phyloP scores from a whole-genome alignment of 2,888 invertebrate genomes.

The Polia nebulosa region DNA sequence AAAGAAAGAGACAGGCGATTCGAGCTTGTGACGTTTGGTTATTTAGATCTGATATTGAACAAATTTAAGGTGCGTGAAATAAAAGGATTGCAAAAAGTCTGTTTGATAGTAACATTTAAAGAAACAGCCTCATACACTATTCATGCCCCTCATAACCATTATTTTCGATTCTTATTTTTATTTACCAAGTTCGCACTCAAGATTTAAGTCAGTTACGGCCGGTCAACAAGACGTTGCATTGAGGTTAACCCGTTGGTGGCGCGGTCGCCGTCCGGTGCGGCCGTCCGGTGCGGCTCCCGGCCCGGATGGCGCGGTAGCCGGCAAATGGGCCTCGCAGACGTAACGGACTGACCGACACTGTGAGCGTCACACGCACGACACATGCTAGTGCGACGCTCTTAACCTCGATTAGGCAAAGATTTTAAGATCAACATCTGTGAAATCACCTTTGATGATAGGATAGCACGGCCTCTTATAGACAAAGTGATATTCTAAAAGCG shows the following conservation, averaged over 20 bases:
- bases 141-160: background rate
- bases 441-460: background rate
- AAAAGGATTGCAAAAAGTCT: too few relatives aligned
- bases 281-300: constrained; percentile 15
- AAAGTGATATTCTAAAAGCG: background rate
- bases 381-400: constrained; percentile 62
- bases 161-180: constrained; percentile 16
- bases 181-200: constrained; percentile 20
- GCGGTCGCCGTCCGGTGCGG: constrained; percentile 27
- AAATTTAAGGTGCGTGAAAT: background rate
- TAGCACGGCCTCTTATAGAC: background rate
- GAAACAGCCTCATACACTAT: background rate
- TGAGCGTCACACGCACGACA: constrained; percentile 72
- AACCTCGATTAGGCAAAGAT: constrained; percentile 49
- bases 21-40: too few relatives aligned
- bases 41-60: background rate
- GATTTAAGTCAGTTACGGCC: constrained; percentile 64
- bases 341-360: constrained; percentile 79
- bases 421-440: background rate
- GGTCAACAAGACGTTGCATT: constrained; percentile 62
- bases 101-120: too few relatives aligned
- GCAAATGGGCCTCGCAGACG: constrained; percentile 70
- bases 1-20: too few relatives aligned
- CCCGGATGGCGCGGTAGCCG: constrained; percentile 41
- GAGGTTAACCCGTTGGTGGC: constrained; percentile 66